Evolutionary conservation across 2,113 vertebrate species (phyloP).

Genomic region (Mus pahari): DNA sequence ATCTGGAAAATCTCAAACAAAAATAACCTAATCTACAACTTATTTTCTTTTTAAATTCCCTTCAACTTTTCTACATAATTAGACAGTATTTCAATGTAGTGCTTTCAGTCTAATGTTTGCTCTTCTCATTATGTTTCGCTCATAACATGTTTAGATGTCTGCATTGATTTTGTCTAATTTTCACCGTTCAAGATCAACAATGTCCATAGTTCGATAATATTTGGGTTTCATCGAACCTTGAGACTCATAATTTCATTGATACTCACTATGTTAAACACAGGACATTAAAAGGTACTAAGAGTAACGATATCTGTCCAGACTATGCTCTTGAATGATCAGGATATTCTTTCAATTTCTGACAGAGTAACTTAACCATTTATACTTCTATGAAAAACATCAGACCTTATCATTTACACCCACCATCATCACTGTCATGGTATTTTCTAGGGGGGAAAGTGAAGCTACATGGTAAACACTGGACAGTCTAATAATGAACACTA

Average conservation of each 20-base stretch:
- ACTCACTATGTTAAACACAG: neutral
- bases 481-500: neutral
- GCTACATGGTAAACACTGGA: accelerated
- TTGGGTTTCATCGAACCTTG: neutral
- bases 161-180: neutral
- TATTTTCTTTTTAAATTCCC: neutral
- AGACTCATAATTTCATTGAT: neutral
- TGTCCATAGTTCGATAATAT: neutral
- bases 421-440: neutral
- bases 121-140: neutral
- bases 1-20: neutral
- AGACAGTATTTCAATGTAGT: neutral
- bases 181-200: neutral
- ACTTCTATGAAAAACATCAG: neutral
- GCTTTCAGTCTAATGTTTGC: neutral
- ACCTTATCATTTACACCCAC: neutral
- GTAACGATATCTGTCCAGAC: neutral
- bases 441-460: neutral
- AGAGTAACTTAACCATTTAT: neutral
- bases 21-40: neutral
- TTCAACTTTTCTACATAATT: neutral
- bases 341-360: neutral
- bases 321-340: neutral
- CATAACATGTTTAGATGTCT: neutral
- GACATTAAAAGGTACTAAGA: neutral